Conservation (phyloP, 2,113 vertebrate species). For the Pluvianellus socialis region DNA sequence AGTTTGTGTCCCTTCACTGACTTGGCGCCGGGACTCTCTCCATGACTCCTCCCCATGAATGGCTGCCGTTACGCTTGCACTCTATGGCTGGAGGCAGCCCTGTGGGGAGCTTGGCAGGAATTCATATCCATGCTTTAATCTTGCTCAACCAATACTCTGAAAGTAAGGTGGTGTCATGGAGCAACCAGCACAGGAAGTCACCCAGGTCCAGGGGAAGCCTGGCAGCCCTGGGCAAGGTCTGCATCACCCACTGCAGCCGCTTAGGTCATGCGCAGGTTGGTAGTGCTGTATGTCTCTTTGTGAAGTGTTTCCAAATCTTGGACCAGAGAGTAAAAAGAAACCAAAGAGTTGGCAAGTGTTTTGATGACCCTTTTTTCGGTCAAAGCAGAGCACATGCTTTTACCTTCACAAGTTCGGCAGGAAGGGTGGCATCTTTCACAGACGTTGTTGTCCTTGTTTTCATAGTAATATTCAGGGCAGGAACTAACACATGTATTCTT, state of each 20-base stretch:
- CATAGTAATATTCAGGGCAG: conserved; percentile 83
- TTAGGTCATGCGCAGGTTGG: neutral
- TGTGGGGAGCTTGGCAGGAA: neutral
- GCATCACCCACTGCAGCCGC: neutral
- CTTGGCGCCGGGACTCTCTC: accelerated
- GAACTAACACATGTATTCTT: conserved; percentile 72
- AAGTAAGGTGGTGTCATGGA: neutral
- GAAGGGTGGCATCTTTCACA: conserved; percentile 87
- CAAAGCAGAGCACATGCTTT: neutral
- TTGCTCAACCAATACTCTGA: neutral
- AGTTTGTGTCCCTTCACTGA: neutral
- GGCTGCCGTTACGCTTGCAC: neutral
- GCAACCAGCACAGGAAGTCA: neutral
- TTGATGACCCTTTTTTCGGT: neutral
- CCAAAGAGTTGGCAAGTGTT: neutral
- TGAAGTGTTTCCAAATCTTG: neutral
- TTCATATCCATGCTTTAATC: neutral
- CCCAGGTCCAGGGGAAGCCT: neutral
- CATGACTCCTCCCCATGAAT: accelerated
- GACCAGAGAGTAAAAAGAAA: neutral
- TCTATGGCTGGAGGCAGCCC: neutral
- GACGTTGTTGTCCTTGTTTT: conserved; percentile 12
- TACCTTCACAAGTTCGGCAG: conserved; percentile 85
- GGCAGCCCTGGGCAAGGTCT: accelerated
- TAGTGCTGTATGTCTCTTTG: neutral